Base-by-base conservation (phyloP, 2,888 invertebrate genomes). In the Caenorhabditis imperialis region DNA sequence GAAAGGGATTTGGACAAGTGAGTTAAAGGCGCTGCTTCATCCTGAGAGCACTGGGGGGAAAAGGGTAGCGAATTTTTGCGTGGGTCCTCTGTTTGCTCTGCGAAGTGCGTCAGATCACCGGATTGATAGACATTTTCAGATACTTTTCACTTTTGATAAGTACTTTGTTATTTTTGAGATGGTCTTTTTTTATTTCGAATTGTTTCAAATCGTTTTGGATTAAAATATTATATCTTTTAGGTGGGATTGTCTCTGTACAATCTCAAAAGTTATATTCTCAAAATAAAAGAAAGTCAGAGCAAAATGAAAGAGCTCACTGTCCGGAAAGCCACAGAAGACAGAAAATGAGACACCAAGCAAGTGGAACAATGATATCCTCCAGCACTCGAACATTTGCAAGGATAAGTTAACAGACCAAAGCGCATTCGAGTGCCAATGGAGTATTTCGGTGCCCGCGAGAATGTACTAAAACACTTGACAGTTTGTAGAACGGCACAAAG, bases 391-490 rank as follows among this genome's bases (percentile, higher is more conserved):
- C 6, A 30, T 30, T 30, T 30, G 30, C 30, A 30, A 30, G 10
- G 30, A 30, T 30, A 30, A 30, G 30, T 30, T 30, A 30, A 10
- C 30, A 30, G 7, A 30, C 30, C 10, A 30, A 10, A 30, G 10
- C 6, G 30, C 30, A 30, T 10, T 30, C 30, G 10, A 30, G 30
- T 55, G 54, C 33, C 48, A 25, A 20, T 12, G 50, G 8, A 50
- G 55, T 65, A 65, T 55, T 55, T 57, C 22, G 55, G 35, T 57
- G 38, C 47, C 37, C 57, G 33, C 40, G 55, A 50, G 55, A 51
- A 65, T 67, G 57, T 51, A 67, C 51, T 67, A 67, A 67, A 57
- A 67, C 67, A 67, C 67, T 67, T 67, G 57, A 67, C 67, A 67
- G 57, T 67, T 57, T 22, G 57, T 44, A 50, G 16, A 50, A 16